Percentiles rank a stretch among this genome's conserved stretches.
Conservation (phyloP, 1,140 invertebrate species). For the Drosophila dunni region DNA sequence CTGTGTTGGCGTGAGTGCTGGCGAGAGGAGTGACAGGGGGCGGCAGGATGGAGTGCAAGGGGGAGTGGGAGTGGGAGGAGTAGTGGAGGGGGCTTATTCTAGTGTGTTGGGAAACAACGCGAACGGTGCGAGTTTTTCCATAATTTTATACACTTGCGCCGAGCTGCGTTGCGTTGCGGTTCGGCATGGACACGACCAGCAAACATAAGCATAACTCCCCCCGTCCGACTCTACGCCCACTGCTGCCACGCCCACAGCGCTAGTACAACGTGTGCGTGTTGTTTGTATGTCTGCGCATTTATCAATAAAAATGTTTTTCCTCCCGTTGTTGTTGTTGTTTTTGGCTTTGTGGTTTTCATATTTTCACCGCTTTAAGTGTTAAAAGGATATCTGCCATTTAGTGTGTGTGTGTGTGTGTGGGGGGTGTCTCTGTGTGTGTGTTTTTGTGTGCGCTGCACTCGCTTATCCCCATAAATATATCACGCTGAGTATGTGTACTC, state of each 20-base stretch:
- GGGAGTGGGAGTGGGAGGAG: background rate
- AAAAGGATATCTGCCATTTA: slow-evolving; percentile 82
- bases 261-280: slow-evolving; percentile 20
- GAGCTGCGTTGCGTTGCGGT: slow-evolving; percentile 69
- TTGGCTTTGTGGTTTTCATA: slow-evolving; percentile 81
- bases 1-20: background rate
- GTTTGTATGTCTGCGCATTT: slow-evolving; percentile 68
- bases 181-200: slow-evolving; percentile 64
- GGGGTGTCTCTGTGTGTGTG: slow-evolving; percentile 2
- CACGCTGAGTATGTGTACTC: slow-evolving; percentile 44
- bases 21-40: background rate
- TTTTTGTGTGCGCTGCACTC: slow-evolving; percentile 38
- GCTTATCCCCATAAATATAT: slow-evolving; percentile 75
- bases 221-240: slow-evolving; percentile 8
- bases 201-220: slow-evolving; percentile 34
- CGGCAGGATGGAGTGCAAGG: background rate
- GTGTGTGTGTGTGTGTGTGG: slow-evolving; percentile 46
- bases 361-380: slow-evolving; percentile 82
- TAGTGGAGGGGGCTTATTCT: background rate
- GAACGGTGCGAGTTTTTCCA: slow-evolving; percentile 72
- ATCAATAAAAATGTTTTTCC: slow-evolving; percentile 74
- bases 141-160: slow-evolving; percentile 79
- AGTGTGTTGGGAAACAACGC: slow-evolving; percentile 39
- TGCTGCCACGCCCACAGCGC: slow-evolving; percentile 2
- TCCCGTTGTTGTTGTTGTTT: slow-evolving; percentile 50